Evolutionary conservation across 2,888 invertebrate species (phyloP).

Genomic region (Epinotia bilunana): DNA sequence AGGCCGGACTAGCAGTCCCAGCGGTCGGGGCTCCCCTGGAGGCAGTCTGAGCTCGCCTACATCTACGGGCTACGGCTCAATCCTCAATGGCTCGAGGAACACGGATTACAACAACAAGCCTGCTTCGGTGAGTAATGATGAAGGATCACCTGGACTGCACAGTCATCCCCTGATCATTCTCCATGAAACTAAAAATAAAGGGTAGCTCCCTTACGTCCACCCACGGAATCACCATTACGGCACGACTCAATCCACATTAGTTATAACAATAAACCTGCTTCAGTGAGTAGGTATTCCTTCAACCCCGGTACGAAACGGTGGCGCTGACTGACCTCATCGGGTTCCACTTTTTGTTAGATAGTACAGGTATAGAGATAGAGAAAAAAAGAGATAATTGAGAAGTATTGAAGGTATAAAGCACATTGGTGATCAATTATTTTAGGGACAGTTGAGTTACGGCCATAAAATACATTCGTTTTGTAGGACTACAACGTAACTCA

Average conservation of each 20-base stretch:
- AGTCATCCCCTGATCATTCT: too few relatives aligned
- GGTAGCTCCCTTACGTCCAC: slow-evolving; percentile 80
- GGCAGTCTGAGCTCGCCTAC: slow-evolving; percentile 81
- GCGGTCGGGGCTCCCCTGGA: slow-evolving; percentile 80
- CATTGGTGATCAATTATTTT: slow-evolving; percentile 25
- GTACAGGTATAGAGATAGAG: too few relatives aligned
- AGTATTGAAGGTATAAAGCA: too few relatives aligned
- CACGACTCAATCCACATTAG: slow-evolving; percentile 89
- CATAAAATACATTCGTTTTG: background rate
- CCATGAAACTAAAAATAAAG: too few relatives aligned
- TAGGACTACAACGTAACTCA: background rate
- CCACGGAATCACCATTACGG: slow-evolving; percentile 80
- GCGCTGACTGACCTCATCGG: too few relatives aligned
- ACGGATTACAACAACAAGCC: slow-evolving; percentile 81
- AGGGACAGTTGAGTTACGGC: background rate
- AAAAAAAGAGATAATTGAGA: too few relatives aligned
- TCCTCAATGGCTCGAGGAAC: slow-evolving; percentile 86
- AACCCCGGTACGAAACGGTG: too few relatives aligned
- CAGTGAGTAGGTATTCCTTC: slow-evolving; percentile 70
- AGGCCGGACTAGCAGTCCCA: slow-evolving; percentile 68
- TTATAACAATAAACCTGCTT: slow-evolving; percentile 84
- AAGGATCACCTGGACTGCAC: too few relatives aligned
- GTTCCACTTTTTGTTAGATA: too few relatives aligned
- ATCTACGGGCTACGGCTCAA: slow-evolving; percentile 90
- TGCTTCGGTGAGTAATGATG: slow-evolving; percentile 84